These are phyloP conservation scores for Nesidiocoris tenuis DNA, from an alignment of 2,888 invertebrate genomes.

Conservation along the genomic window DNA sequence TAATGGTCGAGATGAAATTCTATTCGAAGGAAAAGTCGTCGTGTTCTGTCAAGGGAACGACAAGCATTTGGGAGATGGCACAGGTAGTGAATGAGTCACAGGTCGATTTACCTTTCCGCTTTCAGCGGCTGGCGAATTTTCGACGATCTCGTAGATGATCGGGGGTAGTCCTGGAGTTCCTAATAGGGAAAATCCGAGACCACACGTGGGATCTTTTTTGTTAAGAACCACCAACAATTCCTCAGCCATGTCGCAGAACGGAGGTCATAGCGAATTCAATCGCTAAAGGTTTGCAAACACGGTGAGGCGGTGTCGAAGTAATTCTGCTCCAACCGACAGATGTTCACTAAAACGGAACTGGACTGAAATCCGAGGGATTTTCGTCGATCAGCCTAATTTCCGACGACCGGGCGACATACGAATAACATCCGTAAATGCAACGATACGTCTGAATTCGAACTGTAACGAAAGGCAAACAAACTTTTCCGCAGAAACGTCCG, in stretches of 20 bases:
- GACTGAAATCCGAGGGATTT: not conserved
- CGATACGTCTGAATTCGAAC: not conserved
- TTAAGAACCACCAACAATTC: slow-evolving; percentile 85
- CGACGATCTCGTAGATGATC: slow-evolving; percentile 89
- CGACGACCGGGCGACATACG: not conserved
- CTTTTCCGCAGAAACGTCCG: not conserved
- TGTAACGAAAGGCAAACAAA: slow-evolving; percentile 6
- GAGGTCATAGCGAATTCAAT: slow-evolving; percentile 19
- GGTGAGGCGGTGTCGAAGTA: not conserved
- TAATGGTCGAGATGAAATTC: too few relatives aligned
- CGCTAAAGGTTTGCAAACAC: slow-evolving; percentile 4
- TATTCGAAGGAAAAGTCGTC: too few relatives aligned
- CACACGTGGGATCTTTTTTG: slow-evolving; percentile 68
- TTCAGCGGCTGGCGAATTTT: slow-evolving; percentile 89
- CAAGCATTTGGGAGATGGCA: too few relatives aligned
- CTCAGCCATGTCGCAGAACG: slow-evolving; percentile 67
- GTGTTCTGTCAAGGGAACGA: too few relatives aligned
- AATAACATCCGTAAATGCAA: not conserved
- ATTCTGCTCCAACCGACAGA: slow-evolving; percentile 11
- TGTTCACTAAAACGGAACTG: slow-evolving; percentile 13
- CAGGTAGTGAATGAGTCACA: too few relatives aligned
- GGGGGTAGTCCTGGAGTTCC: slow-evolving; percentile 89
- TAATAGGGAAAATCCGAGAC: slow-evolving; percentile 87
- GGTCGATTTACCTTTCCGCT: slow-evolving; percentile 87
- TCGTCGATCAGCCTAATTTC: not conserved